These are phyloP conservation scores for Clarias macrocephalus DNA, from an alignment of 2,113 vertebrate genomes.

Conservation along the genomic window DNA sequence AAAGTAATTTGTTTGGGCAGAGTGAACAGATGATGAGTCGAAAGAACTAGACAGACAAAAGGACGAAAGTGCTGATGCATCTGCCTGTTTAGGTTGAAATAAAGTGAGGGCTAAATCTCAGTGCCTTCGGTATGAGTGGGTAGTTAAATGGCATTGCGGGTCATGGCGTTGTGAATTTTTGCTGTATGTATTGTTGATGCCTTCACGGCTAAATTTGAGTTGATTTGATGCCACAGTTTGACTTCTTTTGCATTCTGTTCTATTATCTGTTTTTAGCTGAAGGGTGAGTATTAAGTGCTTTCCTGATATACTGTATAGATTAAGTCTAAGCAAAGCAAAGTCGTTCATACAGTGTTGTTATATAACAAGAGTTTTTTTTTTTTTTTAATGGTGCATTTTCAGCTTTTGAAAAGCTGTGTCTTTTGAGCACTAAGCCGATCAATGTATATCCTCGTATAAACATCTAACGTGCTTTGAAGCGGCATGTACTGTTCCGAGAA, in stretches of 20 bases:
- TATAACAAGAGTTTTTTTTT: neutral
- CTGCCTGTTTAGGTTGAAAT: neutral
- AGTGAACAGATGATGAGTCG: neutral
- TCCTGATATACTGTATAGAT: neutral
- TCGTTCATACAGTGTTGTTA: constrained; percentile 16
- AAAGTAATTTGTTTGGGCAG: neutral
- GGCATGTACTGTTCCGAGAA: constrained; percentile 32
- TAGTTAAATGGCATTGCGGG: neutral
- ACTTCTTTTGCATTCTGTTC: neutral
- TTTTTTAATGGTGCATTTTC: neutral
- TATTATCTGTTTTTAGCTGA: constrained; percentile 17
- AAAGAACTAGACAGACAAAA: neutral
- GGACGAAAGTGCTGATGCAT: neutral
- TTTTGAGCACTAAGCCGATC: constrained; percentile 32
- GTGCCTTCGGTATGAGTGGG: neutral
- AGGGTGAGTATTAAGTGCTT: neutral
- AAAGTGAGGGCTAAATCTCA: neutral
- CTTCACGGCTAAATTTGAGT: neutral
- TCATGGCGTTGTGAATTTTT: neutral
- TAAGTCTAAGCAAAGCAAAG: neutral
- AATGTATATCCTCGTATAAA: constrained; percentile 25
- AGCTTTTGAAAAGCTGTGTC: constrained; percentile 17
- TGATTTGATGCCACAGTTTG: neutral
- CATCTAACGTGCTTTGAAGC: constrained; percentile 43
- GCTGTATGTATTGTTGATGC: neutral